Evolutionary conservation across 2,888 invertebrate species (phyloP).

Genomic region (Latheticus oryzae): DNA sequence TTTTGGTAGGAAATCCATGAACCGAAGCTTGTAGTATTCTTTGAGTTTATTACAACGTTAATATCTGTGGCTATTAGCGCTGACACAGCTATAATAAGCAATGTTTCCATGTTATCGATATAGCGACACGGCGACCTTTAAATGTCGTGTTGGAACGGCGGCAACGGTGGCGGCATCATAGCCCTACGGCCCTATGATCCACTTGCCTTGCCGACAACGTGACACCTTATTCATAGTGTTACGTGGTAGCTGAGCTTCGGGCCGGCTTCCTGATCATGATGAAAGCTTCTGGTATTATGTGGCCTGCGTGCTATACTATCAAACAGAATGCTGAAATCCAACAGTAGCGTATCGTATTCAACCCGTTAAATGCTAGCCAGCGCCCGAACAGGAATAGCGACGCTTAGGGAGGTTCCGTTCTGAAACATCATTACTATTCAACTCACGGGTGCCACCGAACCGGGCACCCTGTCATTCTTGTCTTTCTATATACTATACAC

Average conservation of each 20-base stretch:
- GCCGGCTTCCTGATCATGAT: slow-evolving; percentile 48
- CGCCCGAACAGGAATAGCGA: slow-evolving; percentile 54
- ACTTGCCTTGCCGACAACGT: slow-evolving; percentile 37
- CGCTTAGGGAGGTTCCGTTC: slow-evolving; percentile 53
- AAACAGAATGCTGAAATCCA: slow-evolving; percentile 55
- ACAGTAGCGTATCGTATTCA: slow-evolving; percentile 56
- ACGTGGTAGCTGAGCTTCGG: slow-evolving; percentile 40
- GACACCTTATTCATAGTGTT: slow-evolving; percentile 43
- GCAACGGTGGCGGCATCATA: slow-evolving; percentile 15
- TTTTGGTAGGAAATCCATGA: slow-evolving; percentile 37
- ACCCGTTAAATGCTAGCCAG: slow-evolving; percentile 57
- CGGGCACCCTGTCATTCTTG: slow-evolving; percentile 64
- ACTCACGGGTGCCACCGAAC: slow-evolving; percentile 61
- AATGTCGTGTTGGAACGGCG: slow-evolving; percentile 54
- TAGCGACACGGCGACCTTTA: slow-evolving; percentile 57
- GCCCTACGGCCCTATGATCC: slow-evolving; percentile 35
- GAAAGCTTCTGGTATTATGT: slow-evolving; percentile 52
- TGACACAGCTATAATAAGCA: slow-evolving; percentile 43
- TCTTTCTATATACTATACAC: slow-evolving; percentile 63
- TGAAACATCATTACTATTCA: slow-evolving; percentile 63
- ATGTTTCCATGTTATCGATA: slow-evolving; percentile 43
- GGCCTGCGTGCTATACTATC: slow-evolving; percentile 51
- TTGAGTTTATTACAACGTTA: slow-evolving; percentile 38
- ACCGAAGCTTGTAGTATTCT: slow-evolving; percentile 43
- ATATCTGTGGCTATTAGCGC: slow-evolving; percentile 43